Evolutionary conservation across 2,113 vertebrate species (phyloP), one percentile per base, ranked within the genome.

Genomic region (Nannobrachium achirus): DNA sequence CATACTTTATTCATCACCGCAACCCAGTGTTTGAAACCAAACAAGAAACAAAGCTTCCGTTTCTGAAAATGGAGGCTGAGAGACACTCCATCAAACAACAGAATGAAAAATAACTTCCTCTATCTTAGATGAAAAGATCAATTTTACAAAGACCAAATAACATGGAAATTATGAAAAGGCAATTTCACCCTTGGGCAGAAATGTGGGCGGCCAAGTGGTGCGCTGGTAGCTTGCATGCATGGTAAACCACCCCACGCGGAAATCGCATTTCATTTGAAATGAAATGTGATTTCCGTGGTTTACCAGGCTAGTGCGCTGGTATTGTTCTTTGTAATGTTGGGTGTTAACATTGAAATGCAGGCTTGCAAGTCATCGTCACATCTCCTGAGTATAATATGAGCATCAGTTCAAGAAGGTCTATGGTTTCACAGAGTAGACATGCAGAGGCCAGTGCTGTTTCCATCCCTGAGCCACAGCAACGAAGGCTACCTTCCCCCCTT

Each of bases 171-270:
- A 91, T 85, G 66, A 89, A 90, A 86, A 92, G 86, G 86, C 88
- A 88, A 91, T 91, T 92, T 91, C 91, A 91, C 86, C 88, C 87
- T 86, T 88, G 88, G 86, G 79, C 90, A 88, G 84, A 88, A 91
- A 79, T 88, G 9, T 78, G 78, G 75, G 79, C 80, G 57, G 65
- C 55, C 1, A 51, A 66, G 76, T 64, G 67, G 69, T 64, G 56
- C 69, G 65, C 61, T 40, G 67, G 50, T n/a, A n/a, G n/a, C n/a
- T n/a, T n/a, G n/a, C n/a, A n/a, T n/a, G n/a, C n/a, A n/a, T n/a
- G n/a, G n/a, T n/a, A n/a, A n/a, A n/a, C n/a, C n/a, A n/a, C n/a
- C n/a, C n/a, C n/a, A n/a, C n/a, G n/a, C n/a, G n/a, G n/a, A n/a
- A n/a, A n/a, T n/a, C n/a, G n/a, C n/a, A n/a, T n/a, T n/a, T n/a